Conservation (phyloP, 2,888 invertebrate species). For the Hypolimnas misippus region DNA sequence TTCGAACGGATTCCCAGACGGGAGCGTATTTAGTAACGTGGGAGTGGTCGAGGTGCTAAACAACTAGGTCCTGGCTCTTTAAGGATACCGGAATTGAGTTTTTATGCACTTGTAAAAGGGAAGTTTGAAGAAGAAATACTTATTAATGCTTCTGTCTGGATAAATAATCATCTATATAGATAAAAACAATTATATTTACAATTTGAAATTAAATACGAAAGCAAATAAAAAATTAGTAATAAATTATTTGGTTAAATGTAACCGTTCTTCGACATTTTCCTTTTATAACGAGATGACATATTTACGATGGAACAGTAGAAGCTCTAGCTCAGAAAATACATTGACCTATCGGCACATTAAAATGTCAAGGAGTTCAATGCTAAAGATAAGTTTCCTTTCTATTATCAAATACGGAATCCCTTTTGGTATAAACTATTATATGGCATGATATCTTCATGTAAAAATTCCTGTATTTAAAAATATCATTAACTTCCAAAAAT, state of each 20-base stretch:
- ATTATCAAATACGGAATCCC: background rate
- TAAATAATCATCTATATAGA: background rate
- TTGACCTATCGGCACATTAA: background rate
- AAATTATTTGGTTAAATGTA: background rate
- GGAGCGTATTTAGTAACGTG: conserved; percentile 67
- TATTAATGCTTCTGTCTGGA: background rate
- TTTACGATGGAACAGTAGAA: background rate
- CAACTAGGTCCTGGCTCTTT: conserved; percentile 61
- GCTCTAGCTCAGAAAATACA: background rate
- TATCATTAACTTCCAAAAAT: background rate
- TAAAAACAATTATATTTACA: background rate
- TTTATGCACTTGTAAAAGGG: conserved; percentile 34
- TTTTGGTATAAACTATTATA: background rate
- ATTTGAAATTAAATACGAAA: background rate
- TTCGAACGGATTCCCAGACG: conserved; percentile 64
- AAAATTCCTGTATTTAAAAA: background rate
- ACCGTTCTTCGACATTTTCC: background rate
- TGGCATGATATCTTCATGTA: background rate
- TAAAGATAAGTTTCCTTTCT: background rate
- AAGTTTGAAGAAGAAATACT: conserved; percentile 34
- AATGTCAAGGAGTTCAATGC: background rate
- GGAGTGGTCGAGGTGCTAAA: conserved; percentile 77
- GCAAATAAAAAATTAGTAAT: background rate
- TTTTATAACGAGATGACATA: background rate
- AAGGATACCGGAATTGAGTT: conserved; percentile 40